These are phyloP conservation scores for Lepidurus arcticus DNA, from an alignment of 1,140 invertebrate genomes.

Conservation along the genomic window DNA sequence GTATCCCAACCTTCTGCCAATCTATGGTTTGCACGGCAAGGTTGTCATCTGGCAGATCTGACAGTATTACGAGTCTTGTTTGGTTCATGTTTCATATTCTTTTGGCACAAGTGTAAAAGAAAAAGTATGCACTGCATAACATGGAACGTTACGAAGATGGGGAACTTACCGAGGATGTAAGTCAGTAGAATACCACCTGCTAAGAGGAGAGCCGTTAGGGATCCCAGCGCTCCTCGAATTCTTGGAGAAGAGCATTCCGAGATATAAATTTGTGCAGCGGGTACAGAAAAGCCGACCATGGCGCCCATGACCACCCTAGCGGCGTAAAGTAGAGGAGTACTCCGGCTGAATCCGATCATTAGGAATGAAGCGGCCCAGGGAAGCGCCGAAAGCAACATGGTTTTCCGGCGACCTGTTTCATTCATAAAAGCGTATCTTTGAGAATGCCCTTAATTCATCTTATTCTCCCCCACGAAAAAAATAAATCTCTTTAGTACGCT, in stretches of 20 bases:
- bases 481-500: no score
- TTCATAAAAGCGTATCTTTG: neutral
- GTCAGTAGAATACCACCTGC: conserved; percentile 65
- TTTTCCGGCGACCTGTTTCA: conserved; percentile 1
- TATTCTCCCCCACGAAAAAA: no score
- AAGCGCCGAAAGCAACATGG: conserved; percentile 4
- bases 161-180: conserved; percentile 40
- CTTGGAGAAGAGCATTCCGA: conserved; percentile 59
- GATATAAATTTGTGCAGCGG: conserved; percentile 59
- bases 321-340: conserved; percentile 46
- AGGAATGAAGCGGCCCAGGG: neutral
- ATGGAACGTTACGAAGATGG: neutral
- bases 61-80: no score
- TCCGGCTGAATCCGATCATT: neutral
- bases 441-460: no score
- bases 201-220: conserved; percentile 71
- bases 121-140: neutral
- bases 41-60: no score
- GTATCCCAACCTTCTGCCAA: no score
- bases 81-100: no score
- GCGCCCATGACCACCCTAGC: conserved; percentile 61
- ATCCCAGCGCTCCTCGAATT: conserved; percentile 68
- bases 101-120: no score
- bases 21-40: no score
- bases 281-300: conserved; percentile 54